phyloP scores from a whole-genome alignment of 2,113 vertebrate genomes.

The Deroptyus accipitrinus region DNA sequence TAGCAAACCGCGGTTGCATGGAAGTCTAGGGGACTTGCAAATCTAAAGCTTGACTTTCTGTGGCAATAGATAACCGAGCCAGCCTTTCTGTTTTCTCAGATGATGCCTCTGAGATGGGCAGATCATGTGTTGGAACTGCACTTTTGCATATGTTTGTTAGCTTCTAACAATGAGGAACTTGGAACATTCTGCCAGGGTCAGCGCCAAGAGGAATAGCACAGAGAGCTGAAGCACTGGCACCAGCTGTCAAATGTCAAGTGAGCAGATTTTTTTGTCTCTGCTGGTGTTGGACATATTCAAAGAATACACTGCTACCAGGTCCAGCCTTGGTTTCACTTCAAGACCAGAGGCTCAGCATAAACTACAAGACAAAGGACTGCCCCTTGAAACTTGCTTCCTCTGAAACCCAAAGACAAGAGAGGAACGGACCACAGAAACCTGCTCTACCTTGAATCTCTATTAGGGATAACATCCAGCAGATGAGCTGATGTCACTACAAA shows the following conservation, averaged over 20 bases:
- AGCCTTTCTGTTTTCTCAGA: background rate
- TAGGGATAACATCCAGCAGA: background rate
- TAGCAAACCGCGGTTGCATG: background rate
- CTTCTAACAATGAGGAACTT: background rate
- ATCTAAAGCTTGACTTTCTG: background rate
- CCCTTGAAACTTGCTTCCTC: background rate
- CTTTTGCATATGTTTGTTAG: background rate
- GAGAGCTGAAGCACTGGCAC: background rate
- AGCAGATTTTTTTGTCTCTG: background rate
- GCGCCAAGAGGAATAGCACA: background rate
- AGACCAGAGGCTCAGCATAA: background rate
- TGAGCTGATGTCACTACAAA: background rate
- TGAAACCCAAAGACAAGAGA: background rate
- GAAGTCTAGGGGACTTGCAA: background rate
- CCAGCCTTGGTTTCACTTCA: background rate
- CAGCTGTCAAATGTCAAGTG: background rate
- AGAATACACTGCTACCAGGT: background rate
- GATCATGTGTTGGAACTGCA: background rate
- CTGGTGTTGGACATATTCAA: background rate
- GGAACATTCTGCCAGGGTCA: background rate
- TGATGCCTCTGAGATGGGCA: accelerated
- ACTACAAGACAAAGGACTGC: background rate
- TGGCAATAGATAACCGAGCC: background rate
- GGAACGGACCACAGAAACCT: background rate
- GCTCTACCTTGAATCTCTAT: background rate